Base-by-base conservation (phyloP, 2,888 invertebrate genomes). In the Petrophora chlorosata region DNA sequence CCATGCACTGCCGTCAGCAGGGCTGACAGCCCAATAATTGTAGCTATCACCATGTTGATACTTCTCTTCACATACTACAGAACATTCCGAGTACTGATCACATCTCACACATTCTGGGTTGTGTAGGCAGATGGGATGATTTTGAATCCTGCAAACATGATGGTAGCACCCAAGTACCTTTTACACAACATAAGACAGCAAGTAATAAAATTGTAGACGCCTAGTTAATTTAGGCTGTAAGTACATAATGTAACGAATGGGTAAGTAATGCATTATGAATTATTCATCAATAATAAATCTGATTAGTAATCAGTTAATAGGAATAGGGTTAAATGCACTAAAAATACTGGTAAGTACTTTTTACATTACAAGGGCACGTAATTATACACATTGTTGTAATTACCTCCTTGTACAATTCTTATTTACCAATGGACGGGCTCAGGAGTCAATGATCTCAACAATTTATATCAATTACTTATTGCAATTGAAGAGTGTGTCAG, bases 1-100 rank as follows among this genome's bases (percentile, higher is more conserved):
- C 72, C 82, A 15, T 59, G 50, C 7, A 67, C 81, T 5, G 64
- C 45, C 5, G 70, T 61, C 46, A 84, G 55, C 53, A 83, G 63
- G 48, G 71, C 74, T 46, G 79, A 51, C 34, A 82, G 70, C 59
- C 71, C 69, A n/a, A 72, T 48, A 36, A 73, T 56, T 23, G 70
- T 55, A 43, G 70, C 32, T 16, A 48, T 51, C 63, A 67, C 66
- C 87, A 85, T 85, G 56, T 32, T 73, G 61, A 51, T 10, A 15
- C 9, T 40, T 35, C 29, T 45, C 34, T 53, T 58, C 66, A 59
- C 54, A 54, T 51, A 35, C 39, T 44, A 47, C 44, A 15, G n/a
- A 38, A 41, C 33, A 26, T 26, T 28, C 10, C 2, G 29, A 40
- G 22, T 10, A 28, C 28, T 10, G 28, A 48, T 73, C 65, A 78